Evolutionary conservation across 2,888 invertebrate species (phyloP), one percentile per base, ranked within the genome.

Genomic region (Ctenicera cuprea): DNA sequence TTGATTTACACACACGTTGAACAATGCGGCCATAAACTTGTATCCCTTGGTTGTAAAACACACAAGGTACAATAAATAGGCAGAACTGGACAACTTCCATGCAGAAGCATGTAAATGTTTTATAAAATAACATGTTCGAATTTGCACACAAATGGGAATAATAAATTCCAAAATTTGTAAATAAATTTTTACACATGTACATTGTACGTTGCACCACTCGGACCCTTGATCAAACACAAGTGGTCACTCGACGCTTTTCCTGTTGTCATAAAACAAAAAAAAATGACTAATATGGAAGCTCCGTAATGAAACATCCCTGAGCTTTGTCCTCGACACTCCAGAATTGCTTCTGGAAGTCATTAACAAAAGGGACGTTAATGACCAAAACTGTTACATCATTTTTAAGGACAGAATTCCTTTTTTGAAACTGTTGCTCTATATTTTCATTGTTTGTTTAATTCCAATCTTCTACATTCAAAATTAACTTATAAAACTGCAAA

Each of bases 341-440:
- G 9, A 20, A 48, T 48, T 48, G 18, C 48, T 43, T 43, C 43
- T 43, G 43, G 43, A 43, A 43, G 43, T 43, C 43, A 14, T 16
- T 16, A 43, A 43, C 43, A 43, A 43, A 43, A 43, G n/a, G 33
- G 43, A n/a, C 8, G 43, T 3, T 43, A 43, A 43, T 43, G 43
- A 8, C n/a, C 14, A 7, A n/a, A 16, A n/a, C 4, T 14, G 14
- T 12, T 16, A 43, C 5, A 14, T 1, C 14, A n/a, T 43, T 43
- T 43, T 14, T 12, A 14, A 43, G n/a, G 3, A 14, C 1, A 7
- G 43, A 14, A 43, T 14, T 43, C n/a, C 14, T 14, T 33, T 33
- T 8, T 9, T 4, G 9, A 5, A 33, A 33, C 33, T 3, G 5
- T 5, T 26, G 26, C 5, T 3, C 5, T 26, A 26, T 26, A 26